Percentiles rank a stretch among this genome's conserved stretches.
Evolutionary conservation across 2,888 invertebrate species (phyloP).

Genomic region (Blomia tropicalis): DNA sequence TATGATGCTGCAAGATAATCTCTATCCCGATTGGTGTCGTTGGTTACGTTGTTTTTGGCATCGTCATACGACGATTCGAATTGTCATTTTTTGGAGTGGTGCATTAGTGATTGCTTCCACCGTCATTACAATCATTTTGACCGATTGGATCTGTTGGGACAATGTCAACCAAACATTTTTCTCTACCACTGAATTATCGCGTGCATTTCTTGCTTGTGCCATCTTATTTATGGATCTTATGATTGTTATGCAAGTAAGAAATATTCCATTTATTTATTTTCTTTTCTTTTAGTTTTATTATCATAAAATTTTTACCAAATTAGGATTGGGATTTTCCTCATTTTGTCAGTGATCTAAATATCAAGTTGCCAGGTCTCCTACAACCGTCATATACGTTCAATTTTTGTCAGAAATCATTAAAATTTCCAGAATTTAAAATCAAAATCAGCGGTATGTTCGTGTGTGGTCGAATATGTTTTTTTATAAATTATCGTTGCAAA

Average conservation of each 20-base stretch:
- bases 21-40: constrained; percentile 40
- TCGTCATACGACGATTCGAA: constrained; percentile 37
- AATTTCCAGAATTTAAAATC: constrained; percentile 32
- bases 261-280: not conserved
- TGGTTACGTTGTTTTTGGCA: constrained; percentile 36
- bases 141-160: constrained; percentile 41
- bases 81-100: constrained; percentile 40
- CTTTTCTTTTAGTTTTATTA: constrained; percentile 14
- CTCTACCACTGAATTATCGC: constrained; percentile 40
- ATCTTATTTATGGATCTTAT: constrained; percentile 42
- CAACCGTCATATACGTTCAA: constrained; percentile 35
- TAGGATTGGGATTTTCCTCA: constrained; percentile 44
- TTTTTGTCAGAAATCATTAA: constrained; percentile 35
- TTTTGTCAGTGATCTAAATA: constrained; percentile 40
- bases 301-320: constrained; percentile 19
- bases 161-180: constrained; percentile 39
- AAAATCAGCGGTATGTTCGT: constrained; percentile 38
- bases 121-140: constrained; percentile 40
- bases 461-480: not conserved
- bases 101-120: constrained; percentile 36
- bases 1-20: constrained; percentile 42
- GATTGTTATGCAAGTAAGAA: constrained; percentile 39
- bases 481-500: not conserved
- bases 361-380: constrained; percentile 41
- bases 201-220: constrained; percentile 41